Evolutionary conservation across 1,140 invertebrate species (phyloP), one percentile per base, ranked within the genome.

Genomic region (Anagrus nilaparvatae): DNA sequence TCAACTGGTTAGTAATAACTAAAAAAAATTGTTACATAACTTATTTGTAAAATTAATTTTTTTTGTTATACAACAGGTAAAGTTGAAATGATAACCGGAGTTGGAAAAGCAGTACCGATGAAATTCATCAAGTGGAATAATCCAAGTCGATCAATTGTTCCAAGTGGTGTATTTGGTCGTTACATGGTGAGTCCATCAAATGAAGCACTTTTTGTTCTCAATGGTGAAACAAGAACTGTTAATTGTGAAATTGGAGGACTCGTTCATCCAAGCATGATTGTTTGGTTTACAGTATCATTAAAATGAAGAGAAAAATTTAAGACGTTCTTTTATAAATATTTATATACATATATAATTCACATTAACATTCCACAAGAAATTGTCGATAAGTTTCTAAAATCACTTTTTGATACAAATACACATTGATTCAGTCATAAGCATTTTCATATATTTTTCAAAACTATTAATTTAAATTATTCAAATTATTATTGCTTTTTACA

Each of bases 1-100:
- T 69, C 75, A 12, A 81, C 81, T 52, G 83, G 83, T 74, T 64
- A 60, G 48, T 23, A n/a, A n/a, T n/a, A n/a, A n/a, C n/a, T n/a
- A n/a, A n/a, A n/a, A n/a, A n/a, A n/a, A n/a, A 32, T 16, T 16
- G 3, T 16, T 25, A 41, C 12, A 27, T 41, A 13, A 23, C 31
- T 14, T 5, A n/a, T 38, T 21, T 37, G 32, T 18, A 35, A 29
- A 13, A 9, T 16, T 1, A 18, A 25, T 4, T 30, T 7, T 36
- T 14, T 27, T 25, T 13, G 8, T 29, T n/a, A 6, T 32, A 6
- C 6, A 10, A 14, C 55, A 77, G 75, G 75, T 7, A 84, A 85
- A 74, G 82, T 87, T 7, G 82, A 87, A 58, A 80, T 84, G 67
- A 81, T 87, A 44, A 82, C 79, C 3, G 81, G 81, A 19, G 80